Evolutionary conservation across 2,113 vertebrate species (phyloP), one percentile per base, ranked within the genome.

Genomic region (Isichthys henryi): DNA sequence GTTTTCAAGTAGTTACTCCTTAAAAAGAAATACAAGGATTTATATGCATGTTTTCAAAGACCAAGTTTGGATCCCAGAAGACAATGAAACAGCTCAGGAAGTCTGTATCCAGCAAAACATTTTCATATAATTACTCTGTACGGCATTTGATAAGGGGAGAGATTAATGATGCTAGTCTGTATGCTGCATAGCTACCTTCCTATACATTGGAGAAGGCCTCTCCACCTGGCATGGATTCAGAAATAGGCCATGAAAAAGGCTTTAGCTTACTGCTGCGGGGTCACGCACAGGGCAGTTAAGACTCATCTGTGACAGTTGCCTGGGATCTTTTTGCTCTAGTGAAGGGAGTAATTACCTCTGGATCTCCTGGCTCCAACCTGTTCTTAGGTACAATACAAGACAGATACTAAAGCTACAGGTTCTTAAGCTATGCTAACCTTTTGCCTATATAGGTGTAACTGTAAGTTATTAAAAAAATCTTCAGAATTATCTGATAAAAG

Each of bases 1-100:
- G 27, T 86, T 86, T 86, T 86, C 49, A 86, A 86, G 48, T 31
- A 53, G 48, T 19, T 86, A 17, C 85, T 50, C n/a, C 43, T 49
- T 52, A 53, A 48, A 86, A 86, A 5, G 23, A 86, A 86, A 86
- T 84, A 48, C 45, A 86, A 35, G 21, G 85, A 85, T n/a, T 86
- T 23, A 84, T 48, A 48, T 84, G 45, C 39, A 84, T 84, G 6
- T 84, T 84, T 46, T 84, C 39, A 46, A 48, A 46, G 82, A 84
- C 21, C 45, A 84, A 80, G 15, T 80, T 43, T 43, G 74, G 74
- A 43, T 80, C 31, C 35, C 35, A 80, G 74, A 49, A 45, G 49
- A 86, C 49, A 52, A 52, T 52, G 49, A 52, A 11, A 49, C 46
- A 31, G 21, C 49, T 50, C 49, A 53, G 49, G 10, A 49, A 27